phyloP scores from a whole-genome alignment of 2,797 vertebrate genomes.

The Phyllotis vaccarum region DNA sequence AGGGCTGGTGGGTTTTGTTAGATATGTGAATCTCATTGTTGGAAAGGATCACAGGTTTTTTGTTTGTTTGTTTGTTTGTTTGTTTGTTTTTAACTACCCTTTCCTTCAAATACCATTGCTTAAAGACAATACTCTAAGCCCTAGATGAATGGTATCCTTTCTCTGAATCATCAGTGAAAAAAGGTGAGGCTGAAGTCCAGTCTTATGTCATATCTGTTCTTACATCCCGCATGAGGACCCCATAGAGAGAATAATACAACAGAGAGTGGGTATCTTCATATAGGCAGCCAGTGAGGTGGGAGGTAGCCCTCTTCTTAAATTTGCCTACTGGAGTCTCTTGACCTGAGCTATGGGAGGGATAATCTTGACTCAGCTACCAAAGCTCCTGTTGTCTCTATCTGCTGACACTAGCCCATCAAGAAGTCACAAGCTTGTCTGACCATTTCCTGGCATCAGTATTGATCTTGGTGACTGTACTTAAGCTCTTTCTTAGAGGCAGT shows the following conservation, averaged over 20 bases:
- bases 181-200: background rate
- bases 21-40: background rate
- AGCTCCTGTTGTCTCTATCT: background rate
- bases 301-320: background rate
- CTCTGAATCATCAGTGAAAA: slow-evolving; percentile 20
- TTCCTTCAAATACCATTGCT: background rate
- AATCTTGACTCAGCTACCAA: background rate
- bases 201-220: background rate
- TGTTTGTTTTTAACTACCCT: too few relatives aligned
- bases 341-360: background rate
- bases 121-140: background rate
- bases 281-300: background rate
- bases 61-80: too few relatives aligned
- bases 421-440: background rate
- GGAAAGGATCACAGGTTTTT: background rate
- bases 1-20: background rate
- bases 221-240: background rate
- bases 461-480: background rate
- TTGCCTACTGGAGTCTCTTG: background rate
- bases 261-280: background rate
- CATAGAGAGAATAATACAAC: background rate
- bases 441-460: background rate
- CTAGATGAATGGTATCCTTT: background rate
- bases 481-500: background rate
- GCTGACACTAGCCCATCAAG: background rate